Percentiles rank a stretch among this genome's conserved stretches.
phyloP scores from a whole-genome alignment of 2,113 vertebrate species.

The Solenodon paradoxus region DNA sequence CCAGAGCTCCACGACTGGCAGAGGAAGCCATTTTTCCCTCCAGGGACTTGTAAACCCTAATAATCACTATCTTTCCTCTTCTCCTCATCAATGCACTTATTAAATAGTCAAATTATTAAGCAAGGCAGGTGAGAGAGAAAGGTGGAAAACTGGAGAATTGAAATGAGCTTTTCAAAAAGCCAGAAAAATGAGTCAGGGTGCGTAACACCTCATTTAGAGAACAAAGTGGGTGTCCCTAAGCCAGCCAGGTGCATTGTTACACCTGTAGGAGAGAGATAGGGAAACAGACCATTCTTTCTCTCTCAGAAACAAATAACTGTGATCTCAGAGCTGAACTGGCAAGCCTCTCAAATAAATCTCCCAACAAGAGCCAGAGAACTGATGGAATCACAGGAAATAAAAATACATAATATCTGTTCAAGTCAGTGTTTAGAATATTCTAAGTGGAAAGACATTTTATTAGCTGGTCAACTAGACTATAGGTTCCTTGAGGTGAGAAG shows the following conservation, averaged over 20 bases:
- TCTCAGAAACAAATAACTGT: constrained; percentile 46
- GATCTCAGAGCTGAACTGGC: constrained; percentile 53
- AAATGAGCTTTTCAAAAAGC: constrained; percentile 52
- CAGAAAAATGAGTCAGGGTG: constrained; percentile 61
- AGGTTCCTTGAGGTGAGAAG: constrained; percentile 1
- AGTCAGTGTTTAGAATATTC: constrained; percentile 30
- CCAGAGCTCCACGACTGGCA: neutral
- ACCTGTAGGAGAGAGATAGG: constrained; percentile 60
- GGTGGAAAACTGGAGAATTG: constrained; percentile 42
- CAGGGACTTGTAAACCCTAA: neutral
- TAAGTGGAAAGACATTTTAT: constrained; percentile 31
- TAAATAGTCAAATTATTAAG: constrained; percentile 67
- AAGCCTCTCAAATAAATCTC: constrained; percentile 63
- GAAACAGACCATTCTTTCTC: constrained; percentile 45
- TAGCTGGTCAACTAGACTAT: neutral
- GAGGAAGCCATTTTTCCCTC: neutral
- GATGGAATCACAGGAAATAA: constrained; percentile 29
- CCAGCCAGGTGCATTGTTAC: constrained; percentile 45
- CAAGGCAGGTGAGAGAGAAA: constrained; percentile 56
- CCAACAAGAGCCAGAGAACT: constrained; percentile 47
- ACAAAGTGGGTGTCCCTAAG: constrained; percentile 17
- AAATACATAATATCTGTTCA: constrained; percentile 31
- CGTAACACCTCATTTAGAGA: constrained; percentile 53
- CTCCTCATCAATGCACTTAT: constrained; percentile 44
- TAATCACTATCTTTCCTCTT: neutral